These are phyloP conservation scores for Scolopax bukidnonensis DNA, from an alignment of 2,797 vertebrate species.

Conservation along the genomic window DNA sequence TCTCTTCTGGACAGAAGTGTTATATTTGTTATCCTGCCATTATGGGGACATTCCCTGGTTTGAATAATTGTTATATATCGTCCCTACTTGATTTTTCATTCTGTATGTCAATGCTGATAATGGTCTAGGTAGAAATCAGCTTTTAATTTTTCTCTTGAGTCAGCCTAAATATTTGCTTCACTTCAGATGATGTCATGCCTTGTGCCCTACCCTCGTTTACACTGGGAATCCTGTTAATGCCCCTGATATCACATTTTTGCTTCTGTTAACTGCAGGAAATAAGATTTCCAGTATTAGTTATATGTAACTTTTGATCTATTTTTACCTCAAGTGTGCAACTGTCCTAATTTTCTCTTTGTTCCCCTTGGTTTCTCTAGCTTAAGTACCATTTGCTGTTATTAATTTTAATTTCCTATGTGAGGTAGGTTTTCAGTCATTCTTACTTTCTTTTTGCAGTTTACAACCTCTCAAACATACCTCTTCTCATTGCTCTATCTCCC, in stretches of 20 bases:
- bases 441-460: neutral
- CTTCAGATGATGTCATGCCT: neutral
- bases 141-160: neutral
- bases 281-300: neutral
- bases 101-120: neutral
- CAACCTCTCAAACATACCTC: neutral
- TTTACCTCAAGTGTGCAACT: neutral
- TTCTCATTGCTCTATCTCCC: neutral
- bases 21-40: neutral
- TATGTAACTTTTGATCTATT: neutral
- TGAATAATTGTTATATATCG: neutral
- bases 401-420: neutral
- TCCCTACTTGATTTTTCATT: accelerated
- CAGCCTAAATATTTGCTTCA: neutral
- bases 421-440: neutral
- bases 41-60: neutral
- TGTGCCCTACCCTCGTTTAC: neutral
- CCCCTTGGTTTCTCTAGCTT: neutral
- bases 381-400: neutral
- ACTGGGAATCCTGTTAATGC: neutral
- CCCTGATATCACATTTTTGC: neutral
- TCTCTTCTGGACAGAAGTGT: neutral
- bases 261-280: neutral
- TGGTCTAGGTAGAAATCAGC: neutral
- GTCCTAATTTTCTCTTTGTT: neutral